Evolutionary conservation across 2,888 invertebrate species (phyloP), one percentile per base, ranked within the genome.

Genomic region (Cheilosia vernalis): DNA sequence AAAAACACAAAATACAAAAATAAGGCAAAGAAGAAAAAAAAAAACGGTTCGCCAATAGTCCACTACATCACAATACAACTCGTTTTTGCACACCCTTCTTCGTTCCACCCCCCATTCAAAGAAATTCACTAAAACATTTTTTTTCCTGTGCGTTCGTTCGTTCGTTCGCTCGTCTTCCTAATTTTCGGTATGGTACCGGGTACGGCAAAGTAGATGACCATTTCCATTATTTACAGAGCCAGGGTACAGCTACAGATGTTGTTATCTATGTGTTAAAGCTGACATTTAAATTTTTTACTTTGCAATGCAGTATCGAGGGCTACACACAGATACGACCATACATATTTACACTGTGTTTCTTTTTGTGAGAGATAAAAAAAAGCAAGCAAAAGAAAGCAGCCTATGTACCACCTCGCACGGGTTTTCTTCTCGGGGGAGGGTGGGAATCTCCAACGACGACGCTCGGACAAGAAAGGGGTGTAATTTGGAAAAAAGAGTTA

Each of bases 251-350:
- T 85, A 85, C 85, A 85, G 85, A 85, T 85, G 85, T 81, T 85
- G 85, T 85, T 85, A 85, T 85, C 85, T 85, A 85, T 85, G 85
- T 85, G 85, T 85, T 85, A 77, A 81, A 76, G 85, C 85, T 85
- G 85, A 85, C 85, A 85, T 85, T 85, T 85, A 85, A 85, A 85
- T 85, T 85, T 85, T 85, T 85, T 85, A 85, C 85, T 85, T 85
- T 85, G 85, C 72, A 85, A 72, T 85, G 85, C 85, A 80, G 66
- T 74, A 84, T 79, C 79, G 84, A 72, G 53, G 76, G 66, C 70
- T 77, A 84, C 79, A 85, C 80, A 81, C 80, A 76, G 85, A 70
- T 72, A 66, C 80, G 73, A 56, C 66, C 79, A 58, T 64, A 76
- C 84, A 85, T 83, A 72, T 63, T 53, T 24, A 72, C 80, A 40